Evolutionary conservation across 2,888 invertebrate genomes (phyloP), one percentile per base, ranked within the genome.

Genomic region (Sminthurinus aureus): DNA sequence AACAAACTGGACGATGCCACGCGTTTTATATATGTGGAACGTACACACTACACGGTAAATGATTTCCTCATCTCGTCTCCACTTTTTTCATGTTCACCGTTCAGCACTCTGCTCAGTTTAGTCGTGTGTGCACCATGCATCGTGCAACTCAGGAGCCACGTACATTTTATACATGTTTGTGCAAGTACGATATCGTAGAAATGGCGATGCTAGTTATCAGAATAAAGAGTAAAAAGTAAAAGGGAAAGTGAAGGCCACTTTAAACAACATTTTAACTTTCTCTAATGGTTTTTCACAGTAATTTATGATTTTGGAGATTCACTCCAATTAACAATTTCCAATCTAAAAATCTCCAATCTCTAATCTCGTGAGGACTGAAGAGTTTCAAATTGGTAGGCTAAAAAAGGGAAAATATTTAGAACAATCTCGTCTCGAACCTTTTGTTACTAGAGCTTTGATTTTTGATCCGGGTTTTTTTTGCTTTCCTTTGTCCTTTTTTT

Each of bases 221-320:
- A 38, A 6, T 38, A 38, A 1, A 38, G 38, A 38, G 38, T 38
- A 38, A 38, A 38, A 22, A 64, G 67, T 20, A 22, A 67, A 67
- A 6, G 67, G n/a, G 13, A 24, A 8, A 26, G n/a, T 1, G 58
- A 50, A 20, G 58, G 52, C 38, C 4, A 50, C 26, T n/a, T 50
- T 75, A 51, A 38, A 4, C 8, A 75, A 75, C 52, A 76, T 76
- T 76, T 76, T 76, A 76, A 76, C 76, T 76, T 76, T 76, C 51
- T 22, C 12, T 76, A 76, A 76, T 76, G 76, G 52, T 76, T 76
- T 76, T 58, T 3, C n/a, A n/a, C 50, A 22, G 58, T 73, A 80
- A 80, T 80, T 80, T 80, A 80, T 80, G 50, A 80, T 80, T 80
- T 38, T 58, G 15, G 52, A 73, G 71, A 73, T 80, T 80, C 80